Base-by-base conservation (phyloP, 2,797 vertebrate species). In the Euthynnus affinis region DNA sequence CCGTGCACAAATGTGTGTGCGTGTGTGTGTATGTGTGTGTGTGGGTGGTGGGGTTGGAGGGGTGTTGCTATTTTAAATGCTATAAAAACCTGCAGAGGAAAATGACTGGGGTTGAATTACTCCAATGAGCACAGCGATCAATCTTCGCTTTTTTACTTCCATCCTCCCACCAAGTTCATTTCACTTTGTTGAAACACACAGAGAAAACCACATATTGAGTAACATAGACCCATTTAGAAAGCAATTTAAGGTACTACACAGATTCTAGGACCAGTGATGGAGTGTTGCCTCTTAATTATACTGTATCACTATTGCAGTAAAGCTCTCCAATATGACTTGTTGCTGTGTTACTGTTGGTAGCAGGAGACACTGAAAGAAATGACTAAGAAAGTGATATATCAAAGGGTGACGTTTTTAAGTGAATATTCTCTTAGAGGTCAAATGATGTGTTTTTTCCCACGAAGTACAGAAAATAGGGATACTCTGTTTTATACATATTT, bases 131-230 rank as follows among this genome's bases (percentile, higher is more conserved):
- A 74, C 76, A 49, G 58, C 88, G 68, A 96, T 95, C 95, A 95
- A 96, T 96, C 94, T 90, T 78, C 60, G 87, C 79, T 92, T 92
- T 93, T 93, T 92, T 89, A 88, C 87, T 78, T 90, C 83, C 83
- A 80, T 90, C 87, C 87, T 88, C 80, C 76, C 78, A 87, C 88
- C 60, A 78, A 92, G 86, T 94, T 93, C 90, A 91, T 92, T 90
- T 89, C 89, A 91, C 90, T 94, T 93, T 93, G 92, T 93, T 92
- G 88, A 88, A 93, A 94, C 93, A 92, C 79, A 49, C 85, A 87
- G 85, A 86, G 78, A 88, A 93, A 96, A 92, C 93, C 94, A 67
- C 95, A 96, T 94, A 96, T 96, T 95, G 90, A 91, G 91, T 95
- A 95, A 96, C 95, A 95, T 60, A 83, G 90, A 85, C 58, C 89